Percentiles rank a stretch among this genome's conserved stretches.
Conservation (phyloP, 2,888 invertebrate species). For the Lasius platythorax region DNA sequence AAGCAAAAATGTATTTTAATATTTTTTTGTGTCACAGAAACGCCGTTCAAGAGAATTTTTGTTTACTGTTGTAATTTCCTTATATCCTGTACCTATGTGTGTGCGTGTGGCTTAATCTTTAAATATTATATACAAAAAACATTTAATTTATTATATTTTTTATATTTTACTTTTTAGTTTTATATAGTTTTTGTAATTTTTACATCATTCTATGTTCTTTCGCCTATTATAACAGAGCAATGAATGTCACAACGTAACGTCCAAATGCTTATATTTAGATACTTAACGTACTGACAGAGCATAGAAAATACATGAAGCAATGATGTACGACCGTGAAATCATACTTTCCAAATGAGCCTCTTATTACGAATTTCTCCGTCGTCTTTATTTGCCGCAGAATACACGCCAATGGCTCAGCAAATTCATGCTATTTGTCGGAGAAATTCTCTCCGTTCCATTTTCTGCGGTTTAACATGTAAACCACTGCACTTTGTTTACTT, state of each 20-base stretch:
- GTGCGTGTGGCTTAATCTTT: background rate
- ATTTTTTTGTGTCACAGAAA: background rate
- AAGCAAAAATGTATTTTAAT: background rate
- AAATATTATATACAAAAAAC: background rate
- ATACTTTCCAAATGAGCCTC: conserved; percentile 53
- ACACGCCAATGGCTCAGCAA: conserved; percentile 57
- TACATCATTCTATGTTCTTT: background rate
- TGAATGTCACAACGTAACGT: background rate
- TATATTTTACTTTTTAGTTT: background rate
- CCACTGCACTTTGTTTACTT: conserved; percentile 55
- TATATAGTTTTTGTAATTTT: background rate
- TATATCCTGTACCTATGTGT: too few relatives aligned
- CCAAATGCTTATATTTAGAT: background rate
- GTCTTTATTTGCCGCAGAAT: conserved; percentile 48
- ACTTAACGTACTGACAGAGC: conserved; percentile 11
- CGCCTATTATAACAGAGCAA: background rate
- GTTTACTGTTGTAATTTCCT: background rate
- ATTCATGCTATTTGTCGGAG: conserved; percentile 56
- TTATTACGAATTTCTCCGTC: conserved; percentile 50
- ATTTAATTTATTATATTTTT: background rate
- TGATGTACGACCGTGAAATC: conserved; percentile 56
- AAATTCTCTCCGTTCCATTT: conserved; percentile 55
- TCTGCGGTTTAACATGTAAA: conserved; percentile 56
- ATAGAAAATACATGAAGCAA: conserved; percentile 30
- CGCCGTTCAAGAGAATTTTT: background rate